phyloP scores from a whole-genome alignment of 2,797 vertebrate species.

The Cossypha heuglini region DNA sequence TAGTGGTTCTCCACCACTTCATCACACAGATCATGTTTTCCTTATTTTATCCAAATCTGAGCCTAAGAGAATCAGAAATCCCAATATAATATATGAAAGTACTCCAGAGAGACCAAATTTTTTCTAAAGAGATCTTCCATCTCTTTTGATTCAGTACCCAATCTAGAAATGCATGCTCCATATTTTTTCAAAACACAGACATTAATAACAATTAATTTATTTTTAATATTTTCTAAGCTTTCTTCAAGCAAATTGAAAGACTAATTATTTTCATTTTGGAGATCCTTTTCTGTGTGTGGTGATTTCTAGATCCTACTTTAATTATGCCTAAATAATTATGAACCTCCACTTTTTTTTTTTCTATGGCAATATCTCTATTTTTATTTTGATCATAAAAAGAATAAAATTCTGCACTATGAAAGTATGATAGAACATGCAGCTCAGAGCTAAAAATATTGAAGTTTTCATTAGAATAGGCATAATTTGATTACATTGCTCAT shows the following conservation, averaged over 20 bases:
- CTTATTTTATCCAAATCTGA: background rate
- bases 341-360: background rate
- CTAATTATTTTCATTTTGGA: background rate
- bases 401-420: background rate
- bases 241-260: background rate
- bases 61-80: background rate
- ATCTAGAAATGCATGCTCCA: background rate
- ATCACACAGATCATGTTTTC: background rate
- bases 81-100: background rate
- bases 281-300: background rate
- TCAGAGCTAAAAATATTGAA: background rate
- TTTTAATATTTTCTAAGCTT: background rate
- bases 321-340: background rate
- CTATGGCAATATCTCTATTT: background rate
- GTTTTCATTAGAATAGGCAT: background rate
- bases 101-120: background rate
- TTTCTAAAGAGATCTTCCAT: background rate
- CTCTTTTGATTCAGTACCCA: background rate
- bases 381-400: background rate
- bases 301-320: background rate
- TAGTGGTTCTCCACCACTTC: background rate
- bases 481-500: background rate
- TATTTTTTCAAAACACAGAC: background rate
- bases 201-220: background rate
- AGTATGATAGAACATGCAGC: background rate